A percentile compares a stretch with the other conserved stretches of the same genome.
phyloP scores from a whole-genome alignment of 1,140 invertebrate species.

The Eumeta japonica region DNA sequence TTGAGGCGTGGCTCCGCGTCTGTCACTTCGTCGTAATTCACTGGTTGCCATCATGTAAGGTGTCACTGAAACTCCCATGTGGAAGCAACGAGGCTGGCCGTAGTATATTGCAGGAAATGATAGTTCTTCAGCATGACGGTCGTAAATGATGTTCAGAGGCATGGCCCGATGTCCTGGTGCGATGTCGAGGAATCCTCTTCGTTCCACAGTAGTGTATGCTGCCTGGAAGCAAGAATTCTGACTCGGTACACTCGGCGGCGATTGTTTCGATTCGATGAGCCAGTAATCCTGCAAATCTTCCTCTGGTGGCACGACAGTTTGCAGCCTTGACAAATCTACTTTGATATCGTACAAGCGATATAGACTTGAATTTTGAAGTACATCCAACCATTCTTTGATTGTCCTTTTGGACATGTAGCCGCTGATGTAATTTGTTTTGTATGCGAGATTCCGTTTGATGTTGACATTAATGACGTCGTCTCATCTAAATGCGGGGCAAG shows the following conservation, averaged over 20 bases:
- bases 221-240: slow-evolving; percentile 7
- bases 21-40: slow-evolving; percentile 14
- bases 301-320: background rate
- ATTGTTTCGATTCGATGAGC: background rate
- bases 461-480: slow-evolving; percentile 31
- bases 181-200: slow-evolving; percentile 13
- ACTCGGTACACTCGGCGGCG: slow-evolving; percentile 6
- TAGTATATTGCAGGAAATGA: slow-evolving; percentile 24
- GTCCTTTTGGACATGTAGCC: slow-evolving; percentile 8
- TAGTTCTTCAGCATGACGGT: slow-evolving; percentile 19
- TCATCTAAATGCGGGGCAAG: slow-evolving; percentile 30
- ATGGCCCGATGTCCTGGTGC: slow-evolving; percentile 11
- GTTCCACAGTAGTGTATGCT: slow-evolving; percentile 14
- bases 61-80: slow-evolving; percentile 10
- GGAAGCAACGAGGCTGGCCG: slow-evolving; percentile 14
- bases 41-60: too few species aligned
- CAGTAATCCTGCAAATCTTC: background rate
- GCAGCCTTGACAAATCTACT: background rate
- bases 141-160: too few species aligned
- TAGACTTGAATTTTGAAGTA: slow-evolving; percentile 9
- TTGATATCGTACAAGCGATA: slow-evolving; percentile 9
- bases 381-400: slow-evolving; percentile 10
- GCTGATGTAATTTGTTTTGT: slow-evolving; percentile 11
- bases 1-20: too few species aligned
- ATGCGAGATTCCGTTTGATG: slow-evolving; percentile 13